Evolutionary conservation across 2,113 vertebrate genomes (phyloP), one percentile per base, ranked within the genome.

Genomic region (Eupsittula cactorum): DNA sequence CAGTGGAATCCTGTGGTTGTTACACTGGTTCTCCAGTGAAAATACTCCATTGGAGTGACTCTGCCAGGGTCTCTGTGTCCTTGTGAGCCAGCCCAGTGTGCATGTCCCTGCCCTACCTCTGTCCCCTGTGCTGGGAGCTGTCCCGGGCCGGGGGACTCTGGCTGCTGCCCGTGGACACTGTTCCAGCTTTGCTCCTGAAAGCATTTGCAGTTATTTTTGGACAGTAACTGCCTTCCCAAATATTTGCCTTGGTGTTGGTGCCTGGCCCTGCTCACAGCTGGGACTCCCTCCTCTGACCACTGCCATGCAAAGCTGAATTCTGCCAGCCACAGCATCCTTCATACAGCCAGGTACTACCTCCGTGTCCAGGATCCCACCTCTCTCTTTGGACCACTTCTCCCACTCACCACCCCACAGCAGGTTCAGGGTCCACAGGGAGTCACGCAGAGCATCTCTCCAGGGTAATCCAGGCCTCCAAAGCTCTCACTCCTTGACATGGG

Each of bases 401-500:
- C 42, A 33, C 16, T 21, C 60, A 39, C 5, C 6, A 47, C 39
- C 74, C 25, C 20, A 41, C 37, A 46, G 42, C 31, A 69, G n/a
- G 16, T 17, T 49, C 19, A 8, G 49, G 29, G 39, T 42, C 19
- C 31, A 59, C 35, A 29, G 37, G n/a, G 42, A 59, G 24, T n/a
- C 88, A 37, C 31, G 16, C 64, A 31, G 42, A 64, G 39, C 37
- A 67, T 50, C 13, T 39, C 35, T n/a, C 7, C 31, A 5, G 46
- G 25, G 46, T 25, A 27, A 59, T 16, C 25, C 78, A 64, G 21
- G 29, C 17, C 49, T 73, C 16, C 21, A 21, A 27, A 76, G 23
- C 49, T 70, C 76, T 35, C 16, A 1, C 5, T 53, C 9, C 24
- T 19, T 49, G 47, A 0, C 0, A 1, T 0, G 33, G 47, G 41